phyloP scores from a whole-genome alignment of 1,140 invertebrate species.

The Drosophila azteca region DNA sequence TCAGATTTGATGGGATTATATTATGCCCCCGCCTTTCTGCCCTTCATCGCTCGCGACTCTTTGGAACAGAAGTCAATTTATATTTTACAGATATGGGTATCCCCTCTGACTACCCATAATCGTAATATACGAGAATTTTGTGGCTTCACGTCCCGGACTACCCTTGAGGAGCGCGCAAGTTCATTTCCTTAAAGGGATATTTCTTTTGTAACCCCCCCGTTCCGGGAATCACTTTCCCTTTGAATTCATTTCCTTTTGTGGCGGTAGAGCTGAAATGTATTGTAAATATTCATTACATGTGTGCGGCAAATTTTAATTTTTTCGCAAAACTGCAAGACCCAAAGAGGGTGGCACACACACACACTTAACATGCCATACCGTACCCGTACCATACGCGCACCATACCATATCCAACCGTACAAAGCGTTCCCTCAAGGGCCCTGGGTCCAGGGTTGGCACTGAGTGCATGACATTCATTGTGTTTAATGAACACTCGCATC shows the following conservation, averaged over 20 bases:
- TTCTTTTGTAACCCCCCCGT: conserved; percentile 19
- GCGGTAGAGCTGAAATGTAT: conserved; percentile 37
- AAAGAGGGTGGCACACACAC: conserved; percentile 54
- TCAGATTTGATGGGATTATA: not conserved
- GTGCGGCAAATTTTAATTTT: conserved; percentile 78
- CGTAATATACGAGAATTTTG: conserved; percentile 43
- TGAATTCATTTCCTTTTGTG: conserved; percentile 36
- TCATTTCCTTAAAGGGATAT: conserved; percentile 28
- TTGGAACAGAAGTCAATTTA: conserved; percentile 25
- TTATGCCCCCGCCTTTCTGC: not conserved
- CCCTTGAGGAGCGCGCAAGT: conserved; percentile 19
- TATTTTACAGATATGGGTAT: conserved; percentile 23
- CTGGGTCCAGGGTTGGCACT: conserved; percentile 30
- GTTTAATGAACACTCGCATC: conserved; percentile 75
- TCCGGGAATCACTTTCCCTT: conserved; percentile 34
- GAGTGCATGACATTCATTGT: conserved; percentile 76
- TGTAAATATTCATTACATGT: conserved; percentile 79
- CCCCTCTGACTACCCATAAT: conserved; percentile 36
- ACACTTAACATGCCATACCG: conserved; percentile 32
- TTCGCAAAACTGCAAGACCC: conserved; percentile 66
- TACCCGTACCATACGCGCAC: not conserved
- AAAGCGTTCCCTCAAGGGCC: conserved; percentile 12
- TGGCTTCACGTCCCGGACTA: conserved; percentile 37
- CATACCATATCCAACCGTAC: not conserved
- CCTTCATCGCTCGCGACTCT: not conserved